phyloP scores from a whole-genome alignment of 2,113 vertebrate species.

The Hippolais icterina region DNA sequence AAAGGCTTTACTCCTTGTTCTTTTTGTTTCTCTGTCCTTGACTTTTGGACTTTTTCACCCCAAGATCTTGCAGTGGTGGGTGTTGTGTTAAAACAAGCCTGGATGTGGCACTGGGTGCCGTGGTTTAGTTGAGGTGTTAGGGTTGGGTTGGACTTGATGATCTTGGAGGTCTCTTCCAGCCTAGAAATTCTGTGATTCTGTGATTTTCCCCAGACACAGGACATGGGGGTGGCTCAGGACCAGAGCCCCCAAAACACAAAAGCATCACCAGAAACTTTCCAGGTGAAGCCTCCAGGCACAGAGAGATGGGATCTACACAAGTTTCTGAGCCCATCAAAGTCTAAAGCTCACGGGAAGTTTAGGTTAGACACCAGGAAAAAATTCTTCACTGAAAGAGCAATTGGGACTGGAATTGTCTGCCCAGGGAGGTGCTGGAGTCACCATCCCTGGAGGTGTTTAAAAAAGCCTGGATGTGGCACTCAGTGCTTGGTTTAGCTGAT shows the following conservation, averaged over 20 bases:
- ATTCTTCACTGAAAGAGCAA: no score
- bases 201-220: no score
- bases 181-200: no score
- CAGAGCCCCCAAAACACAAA: not conserved
- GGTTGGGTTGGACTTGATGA: no score
- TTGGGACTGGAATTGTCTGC: rapidly evolving
- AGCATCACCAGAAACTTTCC: not conserved
- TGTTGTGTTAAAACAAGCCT: no score
- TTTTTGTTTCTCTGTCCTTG: not conserved
- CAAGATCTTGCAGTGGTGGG: not conserved
- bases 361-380: not conserved
- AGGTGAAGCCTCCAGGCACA: not conserved
- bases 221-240: no score
- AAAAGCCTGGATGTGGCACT: not conserved
- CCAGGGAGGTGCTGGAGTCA: not conserved
- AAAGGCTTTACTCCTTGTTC: not conserved
- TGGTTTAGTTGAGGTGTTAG: no score
- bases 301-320: not conserved
- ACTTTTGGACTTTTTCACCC: not conserved
- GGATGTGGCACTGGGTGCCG: no score
- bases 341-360: not conserved
- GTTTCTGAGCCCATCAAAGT: not conserved
- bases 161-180: no score
- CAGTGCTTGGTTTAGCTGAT: not conserved
- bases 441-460: rapidly evolving